A percentile compares a stretch with the other conserved stretches of the same genome.
Conservation (phyloP, 2,888 invertebrate genomes). For the Ochropleura plecta region DNA sequence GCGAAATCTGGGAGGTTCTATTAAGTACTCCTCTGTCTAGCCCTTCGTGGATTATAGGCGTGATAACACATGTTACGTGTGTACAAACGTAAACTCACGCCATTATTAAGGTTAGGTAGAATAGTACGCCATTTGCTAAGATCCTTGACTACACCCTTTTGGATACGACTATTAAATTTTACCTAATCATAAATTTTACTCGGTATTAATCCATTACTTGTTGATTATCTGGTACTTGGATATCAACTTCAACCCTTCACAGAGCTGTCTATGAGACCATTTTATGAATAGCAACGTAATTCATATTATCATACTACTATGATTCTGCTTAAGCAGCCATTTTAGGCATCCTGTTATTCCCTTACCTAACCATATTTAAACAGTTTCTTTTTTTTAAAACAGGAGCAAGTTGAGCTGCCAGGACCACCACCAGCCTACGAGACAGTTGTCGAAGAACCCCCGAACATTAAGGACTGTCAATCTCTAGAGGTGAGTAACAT, state of each 20-base stretch:
- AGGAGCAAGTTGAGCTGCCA: slow-evolving; percentile 83
- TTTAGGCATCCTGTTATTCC: background rate
- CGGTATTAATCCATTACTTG: background rate
- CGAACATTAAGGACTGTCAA: slow-evolving; percentile 75
- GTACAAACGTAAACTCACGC: background rate
- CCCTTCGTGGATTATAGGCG: too few species aligned
- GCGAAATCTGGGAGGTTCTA: too few species aligned
- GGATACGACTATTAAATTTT: background rate
- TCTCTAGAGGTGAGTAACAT: slow-evolving; percentile 75
- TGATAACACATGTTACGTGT: too few species aligned
- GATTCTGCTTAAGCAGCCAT: too few species aligned
- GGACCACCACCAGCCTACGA: slow-evolving; percentile 93
- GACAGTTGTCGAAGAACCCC: slow-evolving; percentile 80
- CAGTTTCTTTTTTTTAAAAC: slow-evolving; percentile 30
- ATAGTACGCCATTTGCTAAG: background rate
- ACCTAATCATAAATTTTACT: background rate
- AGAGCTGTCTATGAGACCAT: background rate
- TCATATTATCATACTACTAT: too few species aligned
- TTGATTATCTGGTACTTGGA: background rate
- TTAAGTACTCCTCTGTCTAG: too few species aligned
- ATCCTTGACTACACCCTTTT: background rate
- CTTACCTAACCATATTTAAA: background rate
- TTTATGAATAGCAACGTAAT: too few species aligned
- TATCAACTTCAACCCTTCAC: background rate
- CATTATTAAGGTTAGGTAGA: background rate